A percentile compares a stretch with the other conserved stretches of the same genome.
Conservation (phyloP, 2,113 vertebrate genomes). For the Plecturocebus donacophilus region DNA sequence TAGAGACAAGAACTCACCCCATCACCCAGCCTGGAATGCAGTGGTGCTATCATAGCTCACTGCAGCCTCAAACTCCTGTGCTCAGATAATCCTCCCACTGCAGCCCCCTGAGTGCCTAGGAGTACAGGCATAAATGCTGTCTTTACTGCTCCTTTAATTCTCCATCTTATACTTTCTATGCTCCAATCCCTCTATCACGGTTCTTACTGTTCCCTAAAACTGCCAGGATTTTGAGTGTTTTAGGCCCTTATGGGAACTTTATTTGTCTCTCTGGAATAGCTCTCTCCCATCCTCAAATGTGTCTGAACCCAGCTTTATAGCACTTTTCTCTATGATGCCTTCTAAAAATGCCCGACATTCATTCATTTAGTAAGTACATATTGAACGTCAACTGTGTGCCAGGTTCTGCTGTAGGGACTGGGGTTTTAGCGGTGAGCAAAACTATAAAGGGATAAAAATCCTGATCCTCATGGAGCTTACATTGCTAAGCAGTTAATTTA, state of each 20-base stretch:
- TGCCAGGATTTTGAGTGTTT: neutral
- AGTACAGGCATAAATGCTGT: neutral
- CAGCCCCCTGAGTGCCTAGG: neutral
- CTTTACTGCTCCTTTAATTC: neutral
- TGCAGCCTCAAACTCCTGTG: too few relatives aligned
- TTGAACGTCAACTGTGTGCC: neutral
- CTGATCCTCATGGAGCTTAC: neutral
- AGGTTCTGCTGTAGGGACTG: neutral
- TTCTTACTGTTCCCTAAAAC: neutral
- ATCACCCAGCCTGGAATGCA: neutral
- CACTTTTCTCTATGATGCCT: neutral
- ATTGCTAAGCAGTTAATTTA: neutral
- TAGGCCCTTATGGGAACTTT: neutral
- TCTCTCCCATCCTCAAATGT: neutral
- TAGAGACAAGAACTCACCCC: neutral
- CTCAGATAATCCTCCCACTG: too few relatives aligned
- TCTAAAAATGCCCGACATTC: neutral
- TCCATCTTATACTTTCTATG: neutral
- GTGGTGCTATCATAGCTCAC: too few relatives aligned
- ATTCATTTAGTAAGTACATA: neutral
- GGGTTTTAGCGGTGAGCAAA: neutral
- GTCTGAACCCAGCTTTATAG: neutral
- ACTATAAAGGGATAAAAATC: neutral
- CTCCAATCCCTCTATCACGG: neutral
- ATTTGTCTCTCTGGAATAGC: neutral